Evolutionary conservation across 2,113 vertebrate genomes (phyloP).

Genomic region (Ia io): DNA sequence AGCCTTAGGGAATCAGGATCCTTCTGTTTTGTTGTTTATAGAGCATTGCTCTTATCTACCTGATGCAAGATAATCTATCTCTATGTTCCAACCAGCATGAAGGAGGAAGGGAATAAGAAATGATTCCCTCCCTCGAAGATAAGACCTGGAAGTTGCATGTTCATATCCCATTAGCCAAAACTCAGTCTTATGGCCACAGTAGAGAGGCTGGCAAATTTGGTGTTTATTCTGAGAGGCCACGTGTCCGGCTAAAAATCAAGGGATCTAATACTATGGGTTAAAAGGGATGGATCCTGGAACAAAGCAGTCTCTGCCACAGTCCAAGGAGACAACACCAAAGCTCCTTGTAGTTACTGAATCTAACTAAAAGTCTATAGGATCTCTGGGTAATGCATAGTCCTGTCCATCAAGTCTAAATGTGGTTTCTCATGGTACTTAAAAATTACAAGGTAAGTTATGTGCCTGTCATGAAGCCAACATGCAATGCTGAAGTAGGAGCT

Average conservation of each 20-base stretch:
- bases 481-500: not conserved
- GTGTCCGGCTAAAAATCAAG: not conserved
- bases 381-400: not conserved
- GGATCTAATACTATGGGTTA: not conserved
- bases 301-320: not conserved
- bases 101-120: not conserved
- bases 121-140: not conserved
- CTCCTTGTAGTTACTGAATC: not conserved
- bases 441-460: not conserved
- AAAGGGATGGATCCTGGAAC: not conserved
- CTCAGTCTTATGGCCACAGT: not conserved
- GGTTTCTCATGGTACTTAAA: not conserved
- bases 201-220: not conserved
- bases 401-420: not conserved
- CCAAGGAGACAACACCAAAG: not conserved
- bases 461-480: not conserved
- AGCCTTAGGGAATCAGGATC: not conserved
- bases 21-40: slow-evolving; percentile 11
- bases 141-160: not conserved
- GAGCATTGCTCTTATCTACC: not conserved
- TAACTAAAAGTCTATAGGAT: not conserved
- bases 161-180: not conserved
- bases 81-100: not conserved
- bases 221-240: slow-evolving; percentile 7
- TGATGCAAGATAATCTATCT: not conserved